Base-by-base conservation (phyloP, 2,888 invertebrate species). In the Xestobium rufovillosum region DNA sequence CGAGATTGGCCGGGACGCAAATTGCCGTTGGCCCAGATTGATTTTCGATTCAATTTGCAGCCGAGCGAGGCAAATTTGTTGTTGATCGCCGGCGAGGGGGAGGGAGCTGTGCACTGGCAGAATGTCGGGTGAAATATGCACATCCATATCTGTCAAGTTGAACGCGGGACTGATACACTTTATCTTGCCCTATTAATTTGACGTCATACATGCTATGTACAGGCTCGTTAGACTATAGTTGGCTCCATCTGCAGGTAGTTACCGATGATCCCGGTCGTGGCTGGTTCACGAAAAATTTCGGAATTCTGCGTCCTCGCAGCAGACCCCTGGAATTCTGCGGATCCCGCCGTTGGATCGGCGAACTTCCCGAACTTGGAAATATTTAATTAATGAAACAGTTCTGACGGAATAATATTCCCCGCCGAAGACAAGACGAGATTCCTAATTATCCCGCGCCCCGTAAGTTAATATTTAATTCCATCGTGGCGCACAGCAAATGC, bases 21-120 rank as follows among this genome's bases (percentile, higher is more conserved):
- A 36, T 37, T 41, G 41, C 45, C 45, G 48, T 51, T 54, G 51
- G 51, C 49, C 41, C 45, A 50, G 53, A 59, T 57, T 57, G 59
- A 59, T 59, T 59, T 59, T 58, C 58, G 53, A 59, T 59, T 59
- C 50, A 55, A 57, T 57, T 56, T 56, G 51, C 52, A 50, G 42
- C 44, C 26, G 42, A 50, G 43, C 50, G 48, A 43, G 38, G 46
- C 45, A 49, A 48, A 51, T 52, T 47, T 41, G 38, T 42, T 38
- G 31, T 31, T 38, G 35, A 35, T 34, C 29, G 43, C 33, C 17
- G 33, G 31, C 41, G 33, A 14, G 14, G 31, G 31, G 39, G 32
- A 28, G 35, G 36, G 38, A 38, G 39, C 32, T 41, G 31, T n/a
- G 14, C 23, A 14, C 29, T 29, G 27, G 27, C 6, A 12, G 27